These are phyloP conservation scores for Drosophila tani DNA, from an alignment of 1,140 invertebrate genomes.

Conservation along the genomic window DNA sequence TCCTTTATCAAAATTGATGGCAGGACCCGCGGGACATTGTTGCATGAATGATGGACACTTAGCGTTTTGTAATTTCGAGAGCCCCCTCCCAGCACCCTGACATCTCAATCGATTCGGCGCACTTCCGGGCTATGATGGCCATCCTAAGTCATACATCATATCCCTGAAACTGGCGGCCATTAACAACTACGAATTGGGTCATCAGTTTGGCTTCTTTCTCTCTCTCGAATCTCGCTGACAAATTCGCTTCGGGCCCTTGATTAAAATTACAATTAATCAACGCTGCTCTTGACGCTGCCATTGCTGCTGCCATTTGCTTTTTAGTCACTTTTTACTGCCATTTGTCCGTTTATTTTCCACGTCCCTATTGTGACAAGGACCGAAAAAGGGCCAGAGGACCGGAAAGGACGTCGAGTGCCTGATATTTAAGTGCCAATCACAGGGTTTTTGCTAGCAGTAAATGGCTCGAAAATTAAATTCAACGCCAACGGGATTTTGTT, in stretches of 20 bases:
- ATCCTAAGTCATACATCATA: slow-evolving; percentile 51
- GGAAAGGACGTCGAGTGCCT: slow-evolving; percentile 15
- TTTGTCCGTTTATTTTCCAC: slow-evolving; percentile 35
- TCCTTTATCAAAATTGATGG: slow-evolving; percentile 29
- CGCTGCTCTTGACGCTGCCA: slow-evolving; percentile 28
- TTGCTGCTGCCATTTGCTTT: slow-evolving; percentile 34
- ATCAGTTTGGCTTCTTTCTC: slow-evolving; percentile 27
- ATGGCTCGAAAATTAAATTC: slow-evolving; percentile 24
- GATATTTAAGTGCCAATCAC: slow-evolving; percentile 49
- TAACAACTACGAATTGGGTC: slow-evolving; percentile 62
- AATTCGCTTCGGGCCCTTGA: slow-evolving; percentile 47
- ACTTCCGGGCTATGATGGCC: slow-evolving; percentile 10
- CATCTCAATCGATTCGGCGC: slow-evolving; percentile 18
- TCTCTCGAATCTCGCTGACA: slow-evolving; percentile 18
- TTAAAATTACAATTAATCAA: slow-evolving; percentile 75
- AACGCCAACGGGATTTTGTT: slow-evolving; percentile 2
- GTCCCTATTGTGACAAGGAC: slow-evolving; percentile 23
- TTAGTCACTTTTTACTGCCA: slow-evolving; percentile 44
- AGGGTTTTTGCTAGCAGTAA: slow-evolving; percentile 21
- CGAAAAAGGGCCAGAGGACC: slow-evolving; percentile 4
- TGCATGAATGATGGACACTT: slow-evolving; percentile 38
- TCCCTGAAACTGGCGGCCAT: slow-evolving; percentile 54
- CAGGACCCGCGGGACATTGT: slow-evolving; percentile 14
- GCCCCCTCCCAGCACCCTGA: background rate
- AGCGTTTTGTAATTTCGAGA: slow-evolving; percentile 38